Evolutionary conservation across 2,113 vertebrate genomes (phyloP), one percentile per base, ranked within the genome.

Genomic region (Bostrychus sinensis): DNA sequence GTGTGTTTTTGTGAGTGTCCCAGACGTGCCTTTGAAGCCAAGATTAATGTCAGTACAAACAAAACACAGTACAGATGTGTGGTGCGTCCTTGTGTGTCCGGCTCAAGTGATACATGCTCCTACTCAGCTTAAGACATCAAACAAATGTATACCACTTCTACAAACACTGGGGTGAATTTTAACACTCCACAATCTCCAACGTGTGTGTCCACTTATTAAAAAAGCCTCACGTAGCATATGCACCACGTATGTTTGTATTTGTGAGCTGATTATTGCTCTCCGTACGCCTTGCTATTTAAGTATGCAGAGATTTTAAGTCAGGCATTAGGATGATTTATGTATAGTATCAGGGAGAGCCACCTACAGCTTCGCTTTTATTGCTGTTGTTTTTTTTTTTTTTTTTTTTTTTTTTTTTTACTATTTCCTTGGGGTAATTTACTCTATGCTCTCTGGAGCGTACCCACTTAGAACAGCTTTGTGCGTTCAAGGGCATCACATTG

Each of bases 301-400:
- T 79, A 90, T 90, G 86, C 84, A 89, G 67, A 80, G 70, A 87
- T 87, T 89, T 90, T 85, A 82, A 80, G 66, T 82, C 77, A 68
- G 70, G 60, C 82, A 89, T 91, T 90, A 88, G 77, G 80, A 86
- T 92, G 90, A 92, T 93, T 91, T 87, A 92, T 93, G 86, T 75
- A 71, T 61, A 58, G 55, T 61, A 84, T 84, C 77, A 70, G 80
- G 56, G 55, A 13, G 62, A 84, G 78, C 85, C 81, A 80, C 87
- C 82, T 83, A 85, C 82, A 87, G 82, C 68, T 82, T 75, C 60
- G 41, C 66, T 63, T 79, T 89, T 87, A 86, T 86, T 86, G 80
- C 81, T 87, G 83, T 90, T 91, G 81, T 91, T 92, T 88, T 45
- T 55, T 55, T 55, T 36, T 25, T 22, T 48, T n/a, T n/a, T n/a